A percentile compares a stretch with the other conserved stretches of the same genome.
phyloP scores from a whole-genome alignment of 2,888 invertebrate species.

The Fragum sueziense region DNA sequence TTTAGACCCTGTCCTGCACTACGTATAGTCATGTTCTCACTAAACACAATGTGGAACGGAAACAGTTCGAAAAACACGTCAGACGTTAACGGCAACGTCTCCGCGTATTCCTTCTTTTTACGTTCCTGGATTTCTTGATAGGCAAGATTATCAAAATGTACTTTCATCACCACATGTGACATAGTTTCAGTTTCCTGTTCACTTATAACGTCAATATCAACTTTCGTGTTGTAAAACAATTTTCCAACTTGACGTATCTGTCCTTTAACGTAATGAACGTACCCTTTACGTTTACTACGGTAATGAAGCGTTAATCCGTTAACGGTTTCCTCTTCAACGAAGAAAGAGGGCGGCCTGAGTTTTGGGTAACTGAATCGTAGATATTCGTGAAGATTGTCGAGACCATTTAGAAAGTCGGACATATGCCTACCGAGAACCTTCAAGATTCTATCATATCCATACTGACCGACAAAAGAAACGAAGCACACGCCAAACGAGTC shows the following conservation, averaged over 20 bases:
- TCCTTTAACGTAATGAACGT: conserved; percentile 98
- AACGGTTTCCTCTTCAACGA: conserved; percentile 95
- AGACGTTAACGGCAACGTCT: conserved; percentile 64
- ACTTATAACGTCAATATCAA: conserved; percentile 93
- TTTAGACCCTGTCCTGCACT: conserved; percentile 79
- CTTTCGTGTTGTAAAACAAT: conserved; percentile 96
- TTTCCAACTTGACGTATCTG: conserved; percentile 95
- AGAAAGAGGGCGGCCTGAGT: conserved; percentile 96
- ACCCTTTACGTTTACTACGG: conserved; percentile 93
- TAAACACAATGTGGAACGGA: conserved; percentile 98
- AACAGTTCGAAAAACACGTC: conserved; percentile 95
- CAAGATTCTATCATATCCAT: conserved; percentile 91
- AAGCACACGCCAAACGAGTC: conserved; percentile 97
- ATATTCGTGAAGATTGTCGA: conserved; percentile 98
- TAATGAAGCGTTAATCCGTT: conserved; percentile 94
- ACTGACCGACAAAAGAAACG: conserved; percentile 95
- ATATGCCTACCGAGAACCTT: conserved; percentile 90
- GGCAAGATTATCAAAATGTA: conserved; percentile 93
- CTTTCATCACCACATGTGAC: conserved; percentile 95
- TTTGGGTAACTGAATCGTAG: conserved; percentile 97
- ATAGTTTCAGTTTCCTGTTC: conserved; percentile 95
- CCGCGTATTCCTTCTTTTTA: conserved; percentile 42
- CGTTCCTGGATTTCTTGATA: conserved; percentile 58
- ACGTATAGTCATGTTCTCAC: conserved; percentile 85
- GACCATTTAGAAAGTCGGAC: conserved; percentile 95